Conservation (phyloP, 2,888 invertebrate genomes). For the Carcina quercana region DNA sequence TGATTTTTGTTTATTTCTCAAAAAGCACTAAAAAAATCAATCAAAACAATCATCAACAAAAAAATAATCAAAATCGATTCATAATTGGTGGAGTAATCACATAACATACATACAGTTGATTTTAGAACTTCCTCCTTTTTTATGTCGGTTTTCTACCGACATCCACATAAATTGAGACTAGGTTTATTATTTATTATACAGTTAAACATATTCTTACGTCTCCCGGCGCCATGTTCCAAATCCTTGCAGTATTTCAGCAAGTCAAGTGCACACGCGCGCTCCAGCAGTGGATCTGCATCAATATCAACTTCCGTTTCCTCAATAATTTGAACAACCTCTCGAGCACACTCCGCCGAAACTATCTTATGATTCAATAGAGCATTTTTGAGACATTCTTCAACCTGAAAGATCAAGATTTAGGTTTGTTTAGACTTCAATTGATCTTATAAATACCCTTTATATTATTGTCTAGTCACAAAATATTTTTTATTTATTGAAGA, state of each 20-base stretch:
- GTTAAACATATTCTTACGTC: constrained; percentile 79
- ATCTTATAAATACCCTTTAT: too few species aligned
- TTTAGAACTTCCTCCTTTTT: too few species aligned
- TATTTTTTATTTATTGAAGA: too few species aligned
- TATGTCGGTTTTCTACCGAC: too few species aligned
- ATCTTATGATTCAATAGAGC: constrained; percentile 84
- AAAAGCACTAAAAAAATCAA: too few species aligned
- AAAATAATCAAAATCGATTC: too few species aligned
- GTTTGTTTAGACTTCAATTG: too few species aligned
- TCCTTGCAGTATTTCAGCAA: constrained; percentile 85
- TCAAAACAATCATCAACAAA: too few species aligned
- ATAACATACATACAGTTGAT: too few species aligned
- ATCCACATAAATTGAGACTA: neutral
- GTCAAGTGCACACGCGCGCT: constrained; percentile 91
- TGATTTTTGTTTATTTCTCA: too few species aligned
- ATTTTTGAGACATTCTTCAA: constrained; percentile 94
- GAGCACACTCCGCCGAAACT: constrained; percentile 82
- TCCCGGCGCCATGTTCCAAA: constrained; percentile 90
- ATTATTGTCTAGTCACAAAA: too few species aligned
- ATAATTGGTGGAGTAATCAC: too few species aligned
- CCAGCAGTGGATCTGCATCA: constrained; percentile 93
- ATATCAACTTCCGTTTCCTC: constrained; percentile 95
- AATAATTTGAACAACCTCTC: constrained; percentile 91
- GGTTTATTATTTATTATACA: neutral
- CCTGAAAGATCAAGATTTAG: constrained; percentile 41